Base-by-base conservation (phyloP, 2,113 vertebrate species). In the Podilymbus podiceps region DNA sequence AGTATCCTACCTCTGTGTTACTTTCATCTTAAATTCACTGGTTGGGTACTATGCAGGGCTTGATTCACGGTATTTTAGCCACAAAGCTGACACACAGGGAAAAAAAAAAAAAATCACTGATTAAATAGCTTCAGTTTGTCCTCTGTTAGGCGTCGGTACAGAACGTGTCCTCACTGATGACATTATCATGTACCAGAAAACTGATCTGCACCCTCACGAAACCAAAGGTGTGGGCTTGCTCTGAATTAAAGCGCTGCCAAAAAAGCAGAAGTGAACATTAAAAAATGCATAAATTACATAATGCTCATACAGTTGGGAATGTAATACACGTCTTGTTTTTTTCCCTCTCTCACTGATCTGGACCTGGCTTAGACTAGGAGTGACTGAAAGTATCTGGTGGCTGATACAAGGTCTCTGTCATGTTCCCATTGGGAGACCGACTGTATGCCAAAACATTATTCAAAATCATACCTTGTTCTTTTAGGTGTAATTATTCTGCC, bases 221-320 rank as follows among this genome's bases (percentile, higher is more conserved):
- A 81, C 73, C 79, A 71, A 90, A 95, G 90, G 71, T 88, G 76
- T 89, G 73, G 90, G 93, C 88, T 87, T 89, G 73, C 47, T 95
- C 77, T 86, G 56, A 63, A 88, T 81, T 68, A 35, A 85, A 96
- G 44, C 8, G 27, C 86, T 96, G 92, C 93, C 92, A 93, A 81
- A 93, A 93, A 89, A 75, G 58, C 59, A 77, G 40, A 92, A 93
- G 33, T 27, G 83, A 95, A 68, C 76, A 68, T 64, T 92, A 46
- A 78, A 64, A 92, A 84, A 35, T 46, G 60, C 73, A 77, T 67
- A 55, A 93, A 95, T 85, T 81, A 82, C 90, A 87, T 56, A 89
- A 80, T 31, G 42, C 76, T 95, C 47, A 82, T 52, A 40, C 23
- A 59, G 52, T 28, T 84, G 67, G 17, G 33, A 80, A 62, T 15